Evolutionary conservation across 2,113 vertebrate species (phyloP).

Genomic region (Campylomormyrus numenius): DNA sequence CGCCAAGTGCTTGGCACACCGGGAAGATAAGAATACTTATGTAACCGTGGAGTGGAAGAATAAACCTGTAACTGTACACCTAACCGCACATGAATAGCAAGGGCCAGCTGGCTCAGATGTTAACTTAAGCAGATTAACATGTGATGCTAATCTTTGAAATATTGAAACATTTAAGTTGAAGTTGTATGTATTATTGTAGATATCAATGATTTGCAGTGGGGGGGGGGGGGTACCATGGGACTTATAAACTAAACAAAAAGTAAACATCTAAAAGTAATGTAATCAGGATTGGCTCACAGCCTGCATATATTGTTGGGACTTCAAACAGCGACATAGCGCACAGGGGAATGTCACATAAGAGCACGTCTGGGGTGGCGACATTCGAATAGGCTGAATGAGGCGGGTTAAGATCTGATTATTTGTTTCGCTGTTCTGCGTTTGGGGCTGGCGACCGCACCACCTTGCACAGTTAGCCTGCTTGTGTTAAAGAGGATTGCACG

Average conservation of each 20-base stretch:
- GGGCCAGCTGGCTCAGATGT: background rate
- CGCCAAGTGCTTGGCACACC: background rate
- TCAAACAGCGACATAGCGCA: background rate
- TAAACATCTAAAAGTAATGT: background rate
- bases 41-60: background rate
- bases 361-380: background rate
- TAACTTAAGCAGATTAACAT: background rate
- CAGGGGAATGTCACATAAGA: background rate
- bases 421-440: conserved; percentile 11
- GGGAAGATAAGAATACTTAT: background rate
- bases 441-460: conserved; percentile 33
- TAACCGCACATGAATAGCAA: background rate
- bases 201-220: background rate
- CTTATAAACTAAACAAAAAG: background rate
- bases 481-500: conserved; percentile 38
- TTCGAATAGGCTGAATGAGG: background rate
- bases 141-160: background rate
- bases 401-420: background rate
- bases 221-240: background rate
- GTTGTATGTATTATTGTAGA: background rate
- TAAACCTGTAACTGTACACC: background rate
- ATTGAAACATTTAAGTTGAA: background rate
- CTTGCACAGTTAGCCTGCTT: conserved; percentile 35
- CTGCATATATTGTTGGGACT: background rate
- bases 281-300: background rate